A percentile compares a stretch with the other conserved stretches of the same genome.
Conservation (phyloP, 2,888 invertebrate species). For the Priapulus caudatus region DNA sequence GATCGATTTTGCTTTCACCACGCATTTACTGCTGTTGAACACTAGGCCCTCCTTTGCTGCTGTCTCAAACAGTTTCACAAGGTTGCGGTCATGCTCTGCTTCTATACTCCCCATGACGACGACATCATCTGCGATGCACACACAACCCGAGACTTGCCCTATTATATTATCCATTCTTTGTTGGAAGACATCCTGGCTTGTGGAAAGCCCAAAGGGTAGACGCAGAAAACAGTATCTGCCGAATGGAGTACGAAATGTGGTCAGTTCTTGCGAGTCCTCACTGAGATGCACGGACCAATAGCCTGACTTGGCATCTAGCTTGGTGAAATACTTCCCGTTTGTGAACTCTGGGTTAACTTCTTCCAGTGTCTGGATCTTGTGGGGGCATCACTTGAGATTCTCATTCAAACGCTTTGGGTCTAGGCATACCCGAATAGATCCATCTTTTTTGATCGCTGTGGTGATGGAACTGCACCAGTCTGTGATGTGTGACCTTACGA, state of each 20-base stretch:
- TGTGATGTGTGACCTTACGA: constrained; percentile 11
- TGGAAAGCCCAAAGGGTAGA: too few relatives aligned
- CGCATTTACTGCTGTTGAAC: constrained; percentile 16
- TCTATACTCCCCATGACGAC: constrained; percentile 5
- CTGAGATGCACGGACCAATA: too few relatives aligned
- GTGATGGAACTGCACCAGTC: constrained; percentile 13
- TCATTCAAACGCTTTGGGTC: constrained; percentile 16
- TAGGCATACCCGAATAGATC: constrained; percentile 13
- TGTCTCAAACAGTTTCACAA: constrained; percentile 10
- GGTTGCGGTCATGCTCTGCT: constrained; percentile 15
- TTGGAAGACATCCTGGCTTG: too few relatives aligned
- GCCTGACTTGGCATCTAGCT: constrained; percentile 19
- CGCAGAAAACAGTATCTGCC: too few relatives aligned
- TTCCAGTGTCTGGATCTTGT: too few relatives aligned
- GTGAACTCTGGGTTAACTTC: constrained; percentile 17
- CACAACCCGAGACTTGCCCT: too few relatives aligned
- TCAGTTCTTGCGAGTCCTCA: too few relatives aligned
- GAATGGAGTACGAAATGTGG: too few relatives aligned
- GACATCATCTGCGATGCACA: too few relatives aligned
- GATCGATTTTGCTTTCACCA: too few relatives aligned
- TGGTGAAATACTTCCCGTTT: constrained; percentile 13
- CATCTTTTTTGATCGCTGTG: constrained; percentile 9
- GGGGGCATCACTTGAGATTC: constrained; percentile 15
- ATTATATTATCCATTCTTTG: too few relatives aligned
- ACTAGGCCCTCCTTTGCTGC: constrained; percentile 13